Conservation (phyloP, 2,888 invertebrate species). For the Agrochola lychnidis region DNA sequence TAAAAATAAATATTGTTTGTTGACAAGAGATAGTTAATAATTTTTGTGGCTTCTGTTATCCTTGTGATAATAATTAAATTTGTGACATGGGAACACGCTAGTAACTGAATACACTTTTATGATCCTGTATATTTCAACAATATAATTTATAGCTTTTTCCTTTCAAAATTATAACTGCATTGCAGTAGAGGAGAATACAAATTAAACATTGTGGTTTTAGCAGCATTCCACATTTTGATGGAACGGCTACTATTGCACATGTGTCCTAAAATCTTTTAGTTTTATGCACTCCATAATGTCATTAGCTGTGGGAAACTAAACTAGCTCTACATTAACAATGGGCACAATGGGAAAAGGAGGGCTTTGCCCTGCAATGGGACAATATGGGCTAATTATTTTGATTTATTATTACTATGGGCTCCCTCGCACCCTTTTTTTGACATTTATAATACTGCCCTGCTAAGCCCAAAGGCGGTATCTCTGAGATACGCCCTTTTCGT, state of each 20-base stretch:
- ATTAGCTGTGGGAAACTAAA: not conserved
- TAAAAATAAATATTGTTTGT: conserved; percentile 2
- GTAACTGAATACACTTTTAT: not conserved
- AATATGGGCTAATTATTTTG: no score
- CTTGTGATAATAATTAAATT: not conserved
- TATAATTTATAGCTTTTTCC: not conserved
- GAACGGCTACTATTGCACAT: not conserved
- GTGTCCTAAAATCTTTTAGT: not conserved
- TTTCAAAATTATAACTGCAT: conserved; percentile 11
- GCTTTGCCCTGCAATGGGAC: no score
- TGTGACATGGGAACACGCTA: conserved; percentile 2
- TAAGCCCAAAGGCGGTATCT: no score
- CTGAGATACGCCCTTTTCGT: no score
- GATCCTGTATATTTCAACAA: not conserved
- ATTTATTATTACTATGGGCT: no score
- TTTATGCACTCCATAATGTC: not conserved
- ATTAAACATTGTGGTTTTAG: not conserved
- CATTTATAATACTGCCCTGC: no score
- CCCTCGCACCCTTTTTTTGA: not conserved
- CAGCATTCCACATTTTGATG: not conserved
- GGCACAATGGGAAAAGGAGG: not conserved
- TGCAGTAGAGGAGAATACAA: conserved; percentile 19
- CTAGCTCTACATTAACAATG: not conserved
- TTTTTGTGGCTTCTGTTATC: not conserved
- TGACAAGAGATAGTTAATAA: not conserved